Conservation (phyloP, 2,797 vertebrate genomes). For the Sternarchorhynchus goeldii region DNA sequence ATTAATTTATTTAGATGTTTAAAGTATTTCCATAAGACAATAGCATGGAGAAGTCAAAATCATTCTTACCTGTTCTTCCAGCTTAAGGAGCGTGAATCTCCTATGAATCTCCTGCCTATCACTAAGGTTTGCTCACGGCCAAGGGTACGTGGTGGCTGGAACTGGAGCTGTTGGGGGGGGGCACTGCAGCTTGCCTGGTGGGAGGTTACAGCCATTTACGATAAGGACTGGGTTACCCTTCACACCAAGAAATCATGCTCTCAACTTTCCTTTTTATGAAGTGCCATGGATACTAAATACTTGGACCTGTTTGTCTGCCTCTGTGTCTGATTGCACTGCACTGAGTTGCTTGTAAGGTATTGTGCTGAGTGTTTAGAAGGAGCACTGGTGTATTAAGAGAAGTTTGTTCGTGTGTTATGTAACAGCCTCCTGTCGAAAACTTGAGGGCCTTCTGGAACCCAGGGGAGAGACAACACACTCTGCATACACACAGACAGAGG, state of each 20-base stretch:
- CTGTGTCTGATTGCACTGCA: not conserved
- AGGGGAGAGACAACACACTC: not conserved
- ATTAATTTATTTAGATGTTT: not conserved
- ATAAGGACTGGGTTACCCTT: conserved; percentile 54
- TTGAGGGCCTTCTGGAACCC: not conserved
- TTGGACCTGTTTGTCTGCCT: conserved; percentile 17
- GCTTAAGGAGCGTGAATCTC: conserved; percentile 3
- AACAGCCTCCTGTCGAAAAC: conserved; percentile 1
- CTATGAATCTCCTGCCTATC: conserved; percentile 2
- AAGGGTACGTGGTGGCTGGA: conserved; percentile 29
- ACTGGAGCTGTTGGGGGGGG: conserved; percentile 15
- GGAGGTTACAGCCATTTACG: conserved; percentile 54
- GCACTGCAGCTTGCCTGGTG: conserved; percentile 35
- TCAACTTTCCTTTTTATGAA: conserved; percentile 17
- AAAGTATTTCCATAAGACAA: not conserved
- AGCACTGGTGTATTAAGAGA: not conserved
- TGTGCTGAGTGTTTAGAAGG: conserved; percentile 9
- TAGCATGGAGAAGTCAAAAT: not conserved
- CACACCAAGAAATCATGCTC: conserved; percentile 32
- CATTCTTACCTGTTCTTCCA: conserved; percentile 45
- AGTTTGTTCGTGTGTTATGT: conserved; percentile 32
- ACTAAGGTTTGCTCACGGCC: conserved; percentile 12
- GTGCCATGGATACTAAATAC: conserved; percentile 14
- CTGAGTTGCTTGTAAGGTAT: conserved; percentile 11
- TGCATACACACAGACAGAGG: not conserved